phyloP scores from a whole-genome alignment of 2,113 vertebrate species.

The Erythrolamprus reginae region DNA sequence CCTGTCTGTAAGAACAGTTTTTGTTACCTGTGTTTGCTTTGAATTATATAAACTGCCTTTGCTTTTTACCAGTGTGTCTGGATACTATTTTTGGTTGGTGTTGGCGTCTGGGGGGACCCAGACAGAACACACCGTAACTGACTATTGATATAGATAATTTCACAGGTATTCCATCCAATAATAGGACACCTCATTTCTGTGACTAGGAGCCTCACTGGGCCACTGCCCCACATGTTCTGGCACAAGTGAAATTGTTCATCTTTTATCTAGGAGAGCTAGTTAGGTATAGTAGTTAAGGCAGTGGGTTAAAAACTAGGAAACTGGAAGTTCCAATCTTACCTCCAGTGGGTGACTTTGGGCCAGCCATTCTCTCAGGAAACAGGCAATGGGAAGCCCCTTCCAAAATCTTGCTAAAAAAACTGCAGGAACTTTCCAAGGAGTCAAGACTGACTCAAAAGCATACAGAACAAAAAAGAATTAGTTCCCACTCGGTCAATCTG shows the following conservation, averaged over 20 bases:
- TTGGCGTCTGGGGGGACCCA: no score
- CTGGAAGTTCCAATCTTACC: not conserved
- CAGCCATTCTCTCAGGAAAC: not conserved
- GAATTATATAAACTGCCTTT: no score
- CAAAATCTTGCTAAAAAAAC: not conserved
- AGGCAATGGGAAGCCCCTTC: not conserved
- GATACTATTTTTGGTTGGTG: no score
- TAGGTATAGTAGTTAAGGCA: not conserved
- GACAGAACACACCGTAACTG: no score
- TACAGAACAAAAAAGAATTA: not conserved
- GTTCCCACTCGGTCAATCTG: constrained; percentile 46
- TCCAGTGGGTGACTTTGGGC: not conserved
- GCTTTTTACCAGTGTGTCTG: no score
- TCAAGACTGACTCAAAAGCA: not conserved
- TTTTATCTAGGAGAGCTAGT: not conserved
- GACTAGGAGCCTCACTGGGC: not conserved
- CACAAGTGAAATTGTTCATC: constrained; percentile 45
- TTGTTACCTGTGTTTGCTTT: no score
- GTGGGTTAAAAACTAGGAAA: not conserved
- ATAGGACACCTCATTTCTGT: not conserved
- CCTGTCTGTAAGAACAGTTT: no score
- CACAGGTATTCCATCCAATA: not conserved
- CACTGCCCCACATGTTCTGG: not conserved
- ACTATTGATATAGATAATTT: not conserved
- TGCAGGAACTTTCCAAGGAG: not conserved